These are phyloP conservation scores for Styela plicata DNA, from an alignment of 23 tunicate species.

Conservation along the genomic window DNA sequence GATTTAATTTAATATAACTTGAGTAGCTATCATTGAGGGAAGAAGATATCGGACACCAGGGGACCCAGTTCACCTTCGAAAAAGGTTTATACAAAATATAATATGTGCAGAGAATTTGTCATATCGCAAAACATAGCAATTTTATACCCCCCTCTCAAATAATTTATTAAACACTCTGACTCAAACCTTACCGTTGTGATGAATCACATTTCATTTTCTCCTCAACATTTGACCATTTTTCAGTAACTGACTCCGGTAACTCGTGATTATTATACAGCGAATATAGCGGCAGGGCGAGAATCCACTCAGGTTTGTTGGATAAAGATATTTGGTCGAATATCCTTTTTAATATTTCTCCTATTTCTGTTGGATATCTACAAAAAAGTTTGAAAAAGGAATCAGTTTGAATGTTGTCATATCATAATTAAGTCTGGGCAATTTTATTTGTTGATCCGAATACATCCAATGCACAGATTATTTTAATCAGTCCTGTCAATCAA, in stretches of 20 bases:
- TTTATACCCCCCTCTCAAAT: no score
- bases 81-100: background rate
- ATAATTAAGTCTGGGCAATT: background rate
- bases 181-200: background rate
- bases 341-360: background rate
- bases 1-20: background rate
- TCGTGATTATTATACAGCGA: background rate
- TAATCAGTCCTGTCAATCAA: background rate
- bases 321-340: background rate
- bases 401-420: background rate
- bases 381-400: no score
- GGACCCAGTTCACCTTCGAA: background rate
- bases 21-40: no score
- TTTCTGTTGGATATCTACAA: no score
- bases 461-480: background rate
- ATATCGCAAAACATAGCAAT: no score
- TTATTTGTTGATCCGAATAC: background rate
- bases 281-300: background rate
- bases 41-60: no score
- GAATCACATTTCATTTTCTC: background rate
- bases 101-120: background rate
- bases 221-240: background rate
- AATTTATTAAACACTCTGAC: background rate
- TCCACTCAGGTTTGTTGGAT: background rate
- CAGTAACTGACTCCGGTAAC: background rate